phyloP scores from a whole-genome alignment of 2,797 vertebrate species.

The Pangasius djambal region DNA sequence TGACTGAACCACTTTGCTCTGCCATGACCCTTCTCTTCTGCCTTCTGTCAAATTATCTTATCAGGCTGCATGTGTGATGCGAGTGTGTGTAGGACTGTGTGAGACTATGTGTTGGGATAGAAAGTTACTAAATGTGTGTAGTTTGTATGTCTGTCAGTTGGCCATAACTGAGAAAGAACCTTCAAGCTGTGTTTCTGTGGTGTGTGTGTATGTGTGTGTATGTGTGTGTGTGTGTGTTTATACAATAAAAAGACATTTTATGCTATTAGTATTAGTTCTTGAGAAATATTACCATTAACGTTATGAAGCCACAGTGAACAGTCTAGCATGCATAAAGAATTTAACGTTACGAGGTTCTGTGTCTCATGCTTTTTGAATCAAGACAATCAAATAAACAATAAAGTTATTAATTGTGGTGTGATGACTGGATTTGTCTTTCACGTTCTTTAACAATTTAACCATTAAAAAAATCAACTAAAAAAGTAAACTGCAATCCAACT shows the following conservation, averaged over 20 bases:
- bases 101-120: neutral
- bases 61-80: constrained; percentile 26
- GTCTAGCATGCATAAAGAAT: neutral
- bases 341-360: no score
- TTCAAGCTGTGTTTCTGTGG: neutral
- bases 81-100: neutral
- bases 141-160: neutral
- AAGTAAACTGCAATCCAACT: neutral
- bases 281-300: neutral
- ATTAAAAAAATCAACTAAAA: neutral
- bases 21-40: neutral
- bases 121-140: constrained; percentile 1
- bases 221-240: neutral
- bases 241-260: neutral
- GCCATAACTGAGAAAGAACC: neutral
- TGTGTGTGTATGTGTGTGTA: neutral
- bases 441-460: neutral
- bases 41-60: constrained; percentile 29
- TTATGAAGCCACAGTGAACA: neutral
- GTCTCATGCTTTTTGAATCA: neutral
- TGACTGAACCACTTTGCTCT: constrained; percentile 22
- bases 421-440: neutral
- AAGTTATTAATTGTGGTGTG: neutral
- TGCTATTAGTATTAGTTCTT: neutral
- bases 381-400: neutral